Conservation (phyloP, 2,797 vertebrate genomes). For the Cyclopterus lumpus region DNA sequence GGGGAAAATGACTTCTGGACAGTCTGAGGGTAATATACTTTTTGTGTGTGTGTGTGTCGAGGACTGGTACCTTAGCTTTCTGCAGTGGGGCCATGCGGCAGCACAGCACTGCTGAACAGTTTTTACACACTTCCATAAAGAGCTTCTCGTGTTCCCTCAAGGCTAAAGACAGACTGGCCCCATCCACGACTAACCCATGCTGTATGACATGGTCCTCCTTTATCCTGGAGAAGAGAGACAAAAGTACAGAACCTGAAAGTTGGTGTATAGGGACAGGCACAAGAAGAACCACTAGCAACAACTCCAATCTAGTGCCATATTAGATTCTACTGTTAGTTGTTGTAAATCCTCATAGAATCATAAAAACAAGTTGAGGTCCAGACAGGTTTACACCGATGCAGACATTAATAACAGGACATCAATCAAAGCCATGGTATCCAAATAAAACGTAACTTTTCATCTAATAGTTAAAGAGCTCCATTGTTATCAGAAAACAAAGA, state of each 20-base stretch:
- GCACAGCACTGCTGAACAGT: slow-evolving; percentile 95
- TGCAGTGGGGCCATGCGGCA: slow-evolving; percentile 98
- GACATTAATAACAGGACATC: background rate
- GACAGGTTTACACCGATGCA: background rate
- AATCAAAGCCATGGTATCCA: background rate
- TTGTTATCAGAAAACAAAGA: background rate
- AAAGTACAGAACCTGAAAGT: background rate
- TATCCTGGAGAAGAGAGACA: slow-evolving; percentile 81
- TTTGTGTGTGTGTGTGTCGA: background rate
- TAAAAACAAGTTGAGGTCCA: background rate
- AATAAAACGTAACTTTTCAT: background rate
- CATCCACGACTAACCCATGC: slow-evolving; percentile 96
- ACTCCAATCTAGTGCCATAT: background rate
- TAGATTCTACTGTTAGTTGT: background rate
- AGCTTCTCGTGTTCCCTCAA: slow-evolving; percentile 96
- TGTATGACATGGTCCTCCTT: slow-evolving; percentile 97
- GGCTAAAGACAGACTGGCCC: slow-evolving; percentile 95
- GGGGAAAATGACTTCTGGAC: background rate
- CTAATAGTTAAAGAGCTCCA: background rate
- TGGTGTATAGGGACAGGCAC: background rate
- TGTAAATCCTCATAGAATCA: background rate
- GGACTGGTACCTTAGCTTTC: slow-evolving; percentile 92
- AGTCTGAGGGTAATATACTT: background rate
- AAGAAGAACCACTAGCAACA: background rate
- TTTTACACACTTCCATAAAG: slow-evolving; percentile 98